These are phyloP conservation scores for Melospiza georgiana DNA, from an alignment of 2,113 vertebrate genomes.

Conservation along the genomic window DNA sequence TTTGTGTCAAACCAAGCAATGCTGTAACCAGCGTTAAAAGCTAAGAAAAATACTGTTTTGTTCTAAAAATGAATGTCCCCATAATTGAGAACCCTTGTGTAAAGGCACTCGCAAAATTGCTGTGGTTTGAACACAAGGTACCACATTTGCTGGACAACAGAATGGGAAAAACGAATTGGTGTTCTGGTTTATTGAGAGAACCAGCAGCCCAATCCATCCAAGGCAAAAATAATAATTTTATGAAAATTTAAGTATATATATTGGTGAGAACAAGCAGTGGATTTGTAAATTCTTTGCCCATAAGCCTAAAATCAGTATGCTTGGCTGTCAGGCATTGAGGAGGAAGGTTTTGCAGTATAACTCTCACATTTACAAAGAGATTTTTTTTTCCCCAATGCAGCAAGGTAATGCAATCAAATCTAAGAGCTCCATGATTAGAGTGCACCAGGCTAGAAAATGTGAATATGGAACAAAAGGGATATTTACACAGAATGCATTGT, in stretches of 20 bases:
- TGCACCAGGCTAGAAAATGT: neutral
- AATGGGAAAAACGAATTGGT: neutral
- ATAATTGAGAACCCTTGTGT: neutral
- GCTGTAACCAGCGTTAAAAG: neutral
- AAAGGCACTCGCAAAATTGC: neutral
- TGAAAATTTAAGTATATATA: neutral
- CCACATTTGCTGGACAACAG: neutral
- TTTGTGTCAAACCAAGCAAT: neutral
- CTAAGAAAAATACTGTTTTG: neutral
- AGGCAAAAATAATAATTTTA: neutral
- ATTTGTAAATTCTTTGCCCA: neutral
- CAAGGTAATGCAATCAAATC: conserved; percentile 17
- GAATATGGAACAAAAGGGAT: neutral
- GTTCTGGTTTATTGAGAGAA: neutral
- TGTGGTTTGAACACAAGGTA: neutral
- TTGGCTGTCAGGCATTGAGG: neutral
- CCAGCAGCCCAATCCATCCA: neutral
- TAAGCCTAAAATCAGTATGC: conserved; percentile 7
- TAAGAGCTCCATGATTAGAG: conserved; percentile 22
- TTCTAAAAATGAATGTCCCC: neutral
- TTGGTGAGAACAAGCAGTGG: neutral
- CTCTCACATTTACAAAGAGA: neutral
- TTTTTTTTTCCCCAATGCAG: neutral
- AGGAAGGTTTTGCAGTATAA: neutral
- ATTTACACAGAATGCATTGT: neutral